Evolutionary conservation across 1,140 invertebrate genomes (phyloP), one percentile per base, ranked within the genome.

Genomic region (fruit fly (Drosophila melanogaster)): DNA sequence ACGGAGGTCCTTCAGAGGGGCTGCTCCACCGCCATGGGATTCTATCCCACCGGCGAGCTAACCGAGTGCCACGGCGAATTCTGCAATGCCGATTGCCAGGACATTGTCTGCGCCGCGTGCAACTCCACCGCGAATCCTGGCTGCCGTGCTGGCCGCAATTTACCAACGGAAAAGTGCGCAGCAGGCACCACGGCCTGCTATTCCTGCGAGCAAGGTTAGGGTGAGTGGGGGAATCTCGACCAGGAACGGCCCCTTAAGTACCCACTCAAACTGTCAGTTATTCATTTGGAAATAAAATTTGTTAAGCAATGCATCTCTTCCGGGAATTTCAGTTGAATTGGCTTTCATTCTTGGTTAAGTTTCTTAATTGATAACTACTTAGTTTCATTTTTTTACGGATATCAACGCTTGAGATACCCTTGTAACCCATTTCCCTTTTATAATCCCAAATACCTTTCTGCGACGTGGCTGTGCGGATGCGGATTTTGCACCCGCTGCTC

Each of bases 171-270:
- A 10, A 73, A 76, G 30, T 91, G 90, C 51, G 60, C 51, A 8
- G 12, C 44, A 0, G 77, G 80, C 19, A 91, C 85, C 0, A 44
- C 60, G 3, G 61, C 79, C 37, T 91, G 90, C 53, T 91, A 71
- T 47, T 74, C 90, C 35, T 91, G 90, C 62, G 90, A 91, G 66
- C 70, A 87, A 79, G 85, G 90, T 81, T 81, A 85, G 75, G 47
- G 46, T 47, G 46, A 47, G 46, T 30, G 46, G 46, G 22, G 4
- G 3, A 30, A 47, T n/a, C 44, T 12, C 10, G 10, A 10, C 41
- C 19, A 5, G 10, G 10, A 19, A 44, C 12, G 5, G 17, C 17
- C 6, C 4, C 17, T 2, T 3, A 12, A 12, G 5, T 2, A 11
- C 40, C 8, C 41, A 11, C 41, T 43, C 15, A 38, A 38, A 5